These are phyloP conservation scores for Tinea semifulvella DNA, from an alignment of 2,888 invertebrate species.

Conservation along the genomic window DNA sequence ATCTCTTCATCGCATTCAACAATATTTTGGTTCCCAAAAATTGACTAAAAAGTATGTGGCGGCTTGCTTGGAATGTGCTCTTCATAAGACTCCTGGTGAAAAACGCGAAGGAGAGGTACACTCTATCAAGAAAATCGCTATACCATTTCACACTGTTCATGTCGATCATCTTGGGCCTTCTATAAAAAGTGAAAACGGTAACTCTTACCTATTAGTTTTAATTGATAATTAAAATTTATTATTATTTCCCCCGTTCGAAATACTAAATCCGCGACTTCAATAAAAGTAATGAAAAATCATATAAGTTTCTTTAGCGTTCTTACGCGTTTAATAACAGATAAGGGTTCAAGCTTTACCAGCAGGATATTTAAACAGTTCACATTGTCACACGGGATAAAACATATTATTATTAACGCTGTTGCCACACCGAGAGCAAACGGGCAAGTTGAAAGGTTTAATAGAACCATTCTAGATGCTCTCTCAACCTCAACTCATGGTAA, in stretches of 20 bases:
- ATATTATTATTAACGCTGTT: conserved; percentile 15
- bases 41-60: conserved; percentile 22
- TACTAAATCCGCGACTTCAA: conserved; percentile 19
- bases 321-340: conserved; percentile 21
- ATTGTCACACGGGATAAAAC: conserved; percentile 15
- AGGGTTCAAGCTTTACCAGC: conserved; percentile 20
- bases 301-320: conserved; percentile 21
- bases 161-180: conserved; percentile 23
- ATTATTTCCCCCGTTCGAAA: conserved; percentile 19
- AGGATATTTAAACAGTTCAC: conserved; percentile 15
- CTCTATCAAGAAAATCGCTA: conserved; percentile 19
- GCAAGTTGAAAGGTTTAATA: conserved; percentile 5
- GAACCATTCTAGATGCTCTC: conserved; percentile 8
- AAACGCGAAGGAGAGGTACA: conserved; percentile 20
- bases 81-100: conserved; percentile 21
- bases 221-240: conserved; percentile 19
- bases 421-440: conserved; percentile 9
- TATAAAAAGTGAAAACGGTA: conserved; percentile 18
- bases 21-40: conserved; percentile 24
- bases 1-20: conserved; percentile 20
- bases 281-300: conserved; percentile 18
- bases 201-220: conserved; percentile 17
- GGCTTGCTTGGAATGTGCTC: conserved; percentile 20
- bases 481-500: conserved; percentile 15
- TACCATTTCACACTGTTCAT: conserved; percentile 24